Conservation (phyloP, 2,113 vertebrate species). For the Brevimyrus niger region DNA sequence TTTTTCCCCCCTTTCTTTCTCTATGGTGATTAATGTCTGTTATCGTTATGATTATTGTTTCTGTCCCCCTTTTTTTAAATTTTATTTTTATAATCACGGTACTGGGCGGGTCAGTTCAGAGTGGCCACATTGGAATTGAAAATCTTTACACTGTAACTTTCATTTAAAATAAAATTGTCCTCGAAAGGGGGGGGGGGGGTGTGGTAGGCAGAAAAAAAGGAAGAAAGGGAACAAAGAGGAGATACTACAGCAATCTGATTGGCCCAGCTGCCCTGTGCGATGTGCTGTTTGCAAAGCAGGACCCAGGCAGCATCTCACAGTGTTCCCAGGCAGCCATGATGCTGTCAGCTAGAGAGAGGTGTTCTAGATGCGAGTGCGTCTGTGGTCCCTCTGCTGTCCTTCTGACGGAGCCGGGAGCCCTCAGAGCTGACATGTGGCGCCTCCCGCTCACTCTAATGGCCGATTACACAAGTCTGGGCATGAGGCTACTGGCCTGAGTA, state of each 20-base stretch:
- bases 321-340: neutral
- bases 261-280: neutral
- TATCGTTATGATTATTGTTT: too few species aligned
- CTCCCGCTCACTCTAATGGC: slow-evolving; percentile 43
- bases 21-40: too few species aligned
- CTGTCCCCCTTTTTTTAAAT: too few species aligned
- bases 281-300: neutral
- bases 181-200: too few species aligned
- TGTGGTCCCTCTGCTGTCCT: too few species aligned
- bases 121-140: too few species aligned
- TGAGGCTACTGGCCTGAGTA: slow-evolving; percentile 40
- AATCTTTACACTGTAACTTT: too few species aligned
- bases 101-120: too few species aligned
- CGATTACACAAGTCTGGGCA: slow-evolving; percentile 49
- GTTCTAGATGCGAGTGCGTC: neutral
- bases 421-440: slow-evolving; percentile 33
- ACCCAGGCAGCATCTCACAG: neutral
- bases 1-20: too few species aligned
- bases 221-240: neutral
- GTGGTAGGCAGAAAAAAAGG: too few species aligned
- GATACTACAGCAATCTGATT: neutral
- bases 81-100: too few species aligned
- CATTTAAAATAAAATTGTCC: too few species aligned
- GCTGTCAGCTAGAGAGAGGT: neutral
- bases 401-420: neutral